Evolutionary conservation across 2,888 invertebrate species (phyloP), one percentile per base, ranked within the genome.

Genomic region (Oscheius myriophilus): DNA sequence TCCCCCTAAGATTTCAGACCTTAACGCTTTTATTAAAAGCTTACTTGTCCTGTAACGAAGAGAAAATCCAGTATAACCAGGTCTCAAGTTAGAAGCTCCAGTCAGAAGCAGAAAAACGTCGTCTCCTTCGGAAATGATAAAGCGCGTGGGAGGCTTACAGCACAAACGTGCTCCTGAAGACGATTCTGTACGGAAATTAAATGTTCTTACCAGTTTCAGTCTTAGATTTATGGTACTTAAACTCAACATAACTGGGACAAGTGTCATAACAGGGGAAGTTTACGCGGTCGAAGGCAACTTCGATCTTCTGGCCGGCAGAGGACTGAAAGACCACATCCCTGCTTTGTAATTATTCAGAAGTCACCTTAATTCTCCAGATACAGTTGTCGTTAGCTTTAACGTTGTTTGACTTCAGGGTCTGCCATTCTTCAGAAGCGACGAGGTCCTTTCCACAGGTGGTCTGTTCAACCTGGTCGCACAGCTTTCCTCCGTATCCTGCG

Each of bases 61-160:
- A 14, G 71, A 70, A 70, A 85, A 85, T 46, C 85, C 85, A n/a
- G 67, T 75, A 69, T 79, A 85, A 45, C 82, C 83, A 26, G 58
- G 55, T 4, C 71, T 70, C 1, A 78, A 61, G 23, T 64, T 71
- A 16, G 68, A 51, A 7, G 70, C 76, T 57, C 76, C 79, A 26
- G 71, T 70, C 59, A 78, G 73, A 53, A 80, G 73, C n/a, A 83
- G 49, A 25, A 83, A 16, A 25, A 81, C 72, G 26, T 84, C 84
- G 43, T 82, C 75, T 26, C 73, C 75, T 53, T 84, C 83, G n/a
- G 82, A 79, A 42, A 76, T 63, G 33, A 84, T 76, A 7, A 70
- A 52, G 7, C 67, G 73, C 6, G 45, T 67, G 18, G 83, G 82
- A 9, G 69, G 49, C 11, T 71, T 71, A 57, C 85, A 85, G 67